phyloP scores from a whole-genome alignment of 2,797 vertebrate species.

The Neosilurus mollespiculum region DNA sequence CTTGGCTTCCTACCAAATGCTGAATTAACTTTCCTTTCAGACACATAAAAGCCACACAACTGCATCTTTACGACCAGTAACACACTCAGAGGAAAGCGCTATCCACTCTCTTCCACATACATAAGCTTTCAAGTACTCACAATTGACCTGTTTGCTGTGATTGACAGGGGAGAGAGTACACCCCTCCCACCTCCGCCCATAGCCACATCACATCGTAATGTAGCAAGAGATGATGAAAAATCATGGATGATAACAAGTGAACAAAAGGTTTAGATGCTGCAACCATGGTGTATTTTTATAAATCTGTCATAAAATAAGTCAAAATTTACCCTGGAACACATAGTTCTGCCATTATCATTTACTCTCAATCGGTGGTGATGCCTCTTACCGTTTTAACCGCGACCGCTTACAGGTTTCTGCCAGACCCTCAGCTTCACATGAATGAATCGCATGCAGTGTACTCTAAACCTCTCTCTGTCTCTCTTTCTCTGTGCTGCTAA shows the following conservation, averaged over 20 bases:
- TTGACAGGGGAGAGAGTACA: not conserved
- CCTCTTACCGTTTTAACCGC: constrained; percentile 6
- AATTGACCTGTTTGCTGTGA: not conserved
- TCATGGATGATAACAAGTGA: not conserved
- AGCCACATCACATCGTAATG: not conserved
- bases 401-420: not conserved
- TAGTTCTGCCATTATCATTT: not conserved
- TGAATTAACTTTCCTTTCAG: not conserved
- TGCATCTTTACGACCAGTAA: not conserved
- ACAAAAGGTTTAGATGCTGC: not conserved
- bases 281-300: no score
- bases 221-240: not conserved
- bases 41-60: not conserved
- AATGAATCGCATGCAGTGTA: not conserved
- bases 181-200: not conserved
- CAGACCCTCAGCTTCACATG: not conserved
- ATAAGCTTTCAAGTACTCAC: not conserved
- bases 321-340: not conserved
- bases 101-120: not conserved
- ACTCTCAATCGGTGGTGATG: not conserved
- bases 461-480: constrained; percentile 23
- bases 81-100: not conserved
- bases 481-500: constrained; percentile 30
- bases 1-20: not conserved
- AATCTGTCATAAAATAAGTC: not conserved